phyloP scores from a whole-genome alignment of 2,113 vertebrate species.

The Silurus asotus region DNA sequence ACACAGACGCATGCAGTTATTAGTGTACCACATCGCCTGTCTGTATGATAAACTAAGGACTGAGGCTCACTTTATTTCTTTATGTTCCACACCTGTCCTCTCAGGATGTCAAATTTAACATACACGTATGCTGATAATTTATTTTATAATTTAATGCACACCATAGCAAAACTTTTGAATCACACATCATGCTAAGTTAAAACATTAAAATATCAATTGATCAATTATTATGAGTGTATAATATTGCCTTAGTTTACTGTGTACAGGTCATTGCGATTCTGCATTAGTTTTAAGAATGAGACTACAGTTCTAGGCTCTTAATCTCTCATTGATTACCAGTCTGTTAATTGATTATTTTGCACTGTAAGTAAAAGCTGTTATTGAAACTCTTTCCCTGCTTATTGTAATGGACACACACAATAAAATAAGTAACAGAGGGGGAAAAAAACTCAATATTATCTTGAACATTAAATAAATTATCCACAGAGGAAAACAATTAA shows the following conservation, averaged over 20 bases:
- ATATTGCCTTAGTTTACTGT: background rate
- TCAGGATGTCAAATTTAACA: slow-evolving; percentile 41
- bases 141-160: slow-evolving; percentile 16
- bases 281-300: background rate
- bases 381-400: slow-evolving; percentile 37
- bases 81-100: slow-evolving; percentile 8
- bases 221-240: background rate
- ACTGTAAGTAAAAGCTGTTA: slow-evolving; percentile 50
- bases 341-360: slow-evolving; percentile 46
- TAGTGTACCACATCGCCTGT: slow-evolving; percentile 35
- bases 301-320: slow-evolving; percentile 4
- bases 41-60: slow-evolving; percentile 48
- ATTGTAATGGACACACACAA: slow-evolving; percentile 49
- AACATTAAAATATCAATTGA: background rate
- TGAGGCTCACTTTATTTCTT: slow-evolving; percentile 37
- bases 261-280: background rate
- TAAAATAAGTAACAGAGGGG: slow-evolving; percentile 35
- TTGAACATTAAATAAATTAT: slow-evolving; percentile 37
- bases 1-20: slow-evolving; percentile 3
- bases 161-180: background rate
- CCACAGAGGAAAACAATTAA: slow-evolving; percentile 29
- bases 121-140: background rate
- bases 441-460: slow-evolving; percentile 37
- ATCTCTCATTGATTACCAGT: slow-evolving; percentile 38
- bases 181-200: background rate